phyloP scores from a whole-genome alignment of 35 echinoderm and acorn worm genomes.

The Ophioderma brevispina region DNA sequence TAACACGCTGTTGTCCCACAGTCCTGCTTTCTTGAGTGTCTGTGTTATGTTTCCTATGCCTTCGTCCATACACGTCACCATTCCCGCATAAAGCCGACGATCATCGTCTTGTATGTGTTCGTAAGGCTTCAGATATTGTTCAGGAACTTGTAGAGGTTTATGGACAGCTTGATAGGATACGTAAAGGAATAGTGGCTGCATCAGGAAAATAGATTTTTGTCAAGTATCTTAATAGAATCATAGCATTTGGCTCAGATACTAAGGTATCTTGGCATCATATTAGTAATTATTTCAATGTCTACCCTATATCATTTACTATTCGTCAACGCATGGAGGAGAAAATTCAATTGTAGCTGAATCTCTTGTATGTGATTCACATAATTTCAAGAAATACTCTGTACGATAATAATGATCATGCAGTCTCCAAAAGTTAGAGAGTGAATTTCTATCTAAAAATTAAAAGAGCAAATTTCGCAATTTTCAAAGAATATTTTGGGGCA shows the following conservation, averaged over 20 bases:
- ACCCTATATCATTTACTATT: too few relatives aligned
- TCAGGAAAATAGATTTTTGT: too few relatives aligned
- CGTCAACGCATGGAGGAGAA: too few relatives aligned
- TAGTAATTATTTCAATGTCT: too few relatives aligned
- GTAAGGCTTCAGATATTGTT: constrained; percentile 68
- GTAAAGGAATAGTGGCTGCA: constrained; percentile 95
- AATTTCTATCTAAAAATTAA: too few relatives aligned
- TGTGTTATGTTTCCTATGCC: constrained; percentile 80
- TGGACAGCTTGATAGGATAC: constrained; percentile 87
- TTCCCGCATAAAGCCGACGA: constrained; percentile 59
- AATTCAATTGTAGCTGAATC: too few relatives aligned
- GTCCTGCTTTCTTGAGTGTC: constrained; percentile 49
- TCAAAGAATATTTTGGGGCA: too few relatives aligned
- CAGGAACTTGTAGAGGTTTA: constrained; percentile 84
- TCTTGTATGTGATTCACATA: too few relatives aligned
- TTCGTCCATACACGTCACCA: constrained; percentile 96
- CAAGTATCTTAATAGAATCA: neutral
- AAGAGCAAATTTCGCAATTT: too few relatives aligned
- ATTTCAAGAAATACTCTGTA: too few relatives aligned
- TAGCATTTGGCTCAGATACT: neutral
- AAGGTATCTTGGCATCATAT: neutral
- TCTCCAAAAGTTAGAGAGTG: too few relatives aligned
- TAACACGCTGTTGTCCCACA: constrained; percentile 83
- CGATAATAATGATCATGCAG: too few relatives aligned
- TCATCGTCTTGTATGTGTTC: constrained; percentile 51